A percentile compares a stretch with the other conserved stretches of the same genome.
Evolutionary conservation across 1,140 invertebrate genomes (phyloP).

Genomic region (Bombus confusus): DNA sequence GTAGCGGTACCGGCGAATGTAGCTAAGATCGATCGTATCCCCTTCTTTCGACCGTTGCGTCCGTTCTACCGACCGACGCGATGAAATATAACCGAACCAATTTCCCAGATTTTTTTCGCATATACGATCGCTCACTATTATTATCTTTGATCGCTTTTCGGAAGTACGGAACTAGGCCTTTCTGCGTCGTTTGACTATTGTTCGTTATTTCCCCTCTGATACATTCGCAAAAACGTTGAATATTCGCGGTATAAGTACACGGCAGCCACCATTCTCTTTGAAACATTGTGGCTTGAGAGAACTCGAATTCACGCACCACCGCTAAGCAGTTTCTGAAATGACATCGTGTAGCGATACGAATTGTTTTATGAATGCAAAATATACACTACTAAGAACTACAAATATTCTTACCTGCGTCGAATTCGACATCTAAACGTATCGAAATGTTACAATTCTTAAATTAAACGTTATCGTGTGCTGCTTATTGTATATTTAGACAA

Average conservation of each 20-base stretch:
- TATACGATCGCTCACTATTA: rapidly evolving
- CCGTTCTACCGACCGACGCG: constrained; percentile 6
- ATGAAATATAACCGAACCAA: neutral
- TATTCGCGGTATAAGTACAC: neutral
- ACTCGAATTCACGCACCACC: neutral
- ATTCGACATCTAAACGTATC: neutral
- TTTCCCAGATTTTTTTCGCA: neutral
- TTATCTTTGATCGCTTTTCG: neutral
- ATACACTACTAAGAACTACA: neutral
- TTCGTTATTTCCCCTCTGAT: neutral
- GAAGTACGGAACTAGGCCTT: too few species aligned
- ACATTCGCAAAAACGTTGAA: neutral
- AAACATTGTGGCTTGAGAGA: neutral
- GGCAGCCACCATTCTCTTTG: neutral
- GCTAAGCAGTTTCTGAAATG: neutral
- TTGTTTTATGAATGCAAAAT: neutral
- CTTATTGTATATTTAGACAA: neutral
- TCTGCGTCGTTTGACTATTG: neutral
- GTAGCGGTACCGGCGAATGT: constrained; percentile 11
- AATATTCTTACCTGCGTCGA: neutral
- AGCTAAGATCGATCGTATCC: constrained; percentile 46
- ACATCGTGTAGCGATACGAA: neutral
- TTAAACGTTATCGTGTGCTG: neutral
- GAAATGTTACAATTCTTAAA: too few species aligned
- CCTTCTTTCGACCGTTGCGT: constrained; percentile 30